Evolutionary conservation across 1,140 invertebrate genomes (phyloP).

Genomic region (Acromyrmex heyeri): DNA sequence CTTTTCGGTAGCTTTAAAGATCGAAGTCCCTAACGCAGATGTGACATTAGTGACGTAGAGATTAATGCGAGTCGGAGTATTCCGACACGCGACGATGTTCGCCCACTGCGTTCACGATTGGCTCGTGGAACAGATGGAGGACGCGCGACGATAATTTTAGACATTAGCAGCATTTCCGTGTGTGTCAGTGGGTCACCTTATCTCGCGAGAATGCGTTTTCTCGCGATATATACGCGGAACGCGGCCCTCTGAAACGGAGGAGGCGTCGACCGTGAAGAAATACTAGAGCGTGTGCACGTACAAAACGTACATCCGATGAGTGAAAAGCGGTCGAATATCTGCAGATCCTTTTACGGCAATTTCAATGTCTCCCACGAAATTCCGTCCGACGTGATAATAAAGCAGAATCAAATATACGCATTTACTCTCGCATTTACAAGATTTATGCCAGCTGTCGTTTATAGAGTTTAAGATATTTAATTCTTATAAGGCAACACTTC

Average conservation of each 20-base stretch:
- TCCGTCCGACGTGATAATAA: slow-evolving; percentile 36
- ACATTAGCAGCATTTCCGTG: slow-evolving; percentile 33
- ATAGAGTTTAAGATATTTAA: neutral
- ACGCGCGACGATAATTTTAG: slow-evolving; percentile 41
- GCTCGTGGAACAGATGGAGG: slow-evolving; percentile 23
- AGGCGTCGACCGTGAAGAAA: slow-evolving; percentile 25
- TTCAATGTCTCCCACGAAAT: slow-evolving; percentile 56
- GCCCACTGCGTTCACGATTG: slow-evolving; percentile 21
- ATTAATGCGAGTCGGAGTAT: neutral
- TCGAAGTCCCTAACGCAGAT: neutral
- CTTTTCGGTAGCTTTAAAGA: neutral
- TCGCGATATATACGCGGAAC: slow-evolving; percentile 36
- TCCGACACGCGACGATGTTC: slow-evolving; percentile 11
- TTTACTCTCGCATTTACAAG: neutral
- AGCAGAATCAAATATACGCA: neutral
- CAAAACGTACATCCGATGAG: neutral
- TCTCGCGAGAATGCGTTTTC: slow-evolving; percentile 4
- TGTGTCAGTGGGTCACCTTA: slow-evolving; percentile 5
- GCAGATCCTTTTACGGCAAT: slow-evolving; percentile 32
- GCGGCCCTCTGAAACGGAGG: slow-evolving; percentile 10
- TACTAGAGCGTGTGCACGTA: neutral
- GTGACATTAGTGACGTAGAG: neutral
- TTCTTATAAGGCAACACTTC: neutral
- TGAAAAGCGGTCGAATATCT: slow-evolving; percentile 53
- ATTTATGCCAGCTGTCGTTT: neutral